Evolutionary conservation across 1,140 invertebrate genomes (phyloP).

Genomic region (Sweltsa coloradensis): DNA sequence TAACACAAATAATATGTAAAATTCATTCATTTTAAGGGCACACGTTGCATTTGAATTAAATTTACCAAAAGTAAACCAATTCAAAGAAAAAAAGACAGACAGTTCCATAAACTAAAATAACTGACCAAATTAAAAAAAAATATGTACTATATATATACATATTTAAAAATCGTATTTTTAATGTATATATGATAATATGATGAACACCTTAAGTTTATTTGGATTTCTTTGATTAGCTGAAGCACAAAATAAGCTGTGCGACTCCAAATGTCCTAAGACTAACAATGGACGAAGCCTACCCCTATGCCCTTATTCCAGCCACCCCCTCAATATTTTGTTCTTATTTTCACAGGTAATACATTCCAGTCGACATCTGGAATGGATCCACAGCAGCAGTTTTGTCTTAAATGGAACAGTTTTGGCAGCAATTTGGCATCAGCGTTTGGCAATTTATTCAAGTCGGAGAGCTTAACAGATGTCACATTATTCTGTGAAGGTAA

Average conservation of each 20-base stretch:
- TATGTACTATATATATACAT: too few species aligned
- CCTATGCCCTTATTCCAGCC: background rate
- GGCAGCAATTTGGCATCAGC: slow-evolving; percentile 76
- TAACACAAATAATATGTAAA: too few species aligned
- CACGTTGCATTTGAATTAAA: too few species aligned
- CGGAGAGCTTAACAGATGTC: slow-evolving; percentile 78
- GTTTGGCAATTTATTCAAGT: slow-evolving; percentile 79
- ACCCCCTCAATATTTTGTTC: slow-evolving; percentile 1
- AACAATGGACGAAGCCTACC: too few species aligned
- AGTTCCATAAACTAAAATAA: too few species aligned
- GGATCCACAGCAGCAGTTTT: slow-evolving; percentile 82
- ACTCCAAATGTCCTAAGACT: too few species aligned
- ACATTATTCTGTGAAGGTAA: slow-evolving; percentile 82
- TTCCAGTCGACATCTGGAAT: slow-evolving; percentile 46
- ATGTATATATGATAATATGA: background rate
- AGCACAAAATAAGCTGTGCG: too few species aligned
- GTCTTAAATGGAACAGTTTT: slow-evolving; percentile 86
- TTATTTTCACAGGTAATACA: slow-evolving; percentile 22
- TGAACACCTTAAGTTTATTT: too few species aligned
- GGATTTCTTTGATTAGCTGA: too few species aligned
- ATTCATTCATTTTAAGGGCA: too few species aligned
- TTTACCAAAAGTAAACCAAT: too few species aligned
- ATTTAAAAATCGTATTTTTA: background rate
- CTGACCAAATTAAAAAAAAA: background rate
- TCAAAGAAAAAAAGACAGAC: too few species aligned